Conservation (phyloP, 2,888 invertebrate genomes). For the Mechanitis messenoides region DNA sequence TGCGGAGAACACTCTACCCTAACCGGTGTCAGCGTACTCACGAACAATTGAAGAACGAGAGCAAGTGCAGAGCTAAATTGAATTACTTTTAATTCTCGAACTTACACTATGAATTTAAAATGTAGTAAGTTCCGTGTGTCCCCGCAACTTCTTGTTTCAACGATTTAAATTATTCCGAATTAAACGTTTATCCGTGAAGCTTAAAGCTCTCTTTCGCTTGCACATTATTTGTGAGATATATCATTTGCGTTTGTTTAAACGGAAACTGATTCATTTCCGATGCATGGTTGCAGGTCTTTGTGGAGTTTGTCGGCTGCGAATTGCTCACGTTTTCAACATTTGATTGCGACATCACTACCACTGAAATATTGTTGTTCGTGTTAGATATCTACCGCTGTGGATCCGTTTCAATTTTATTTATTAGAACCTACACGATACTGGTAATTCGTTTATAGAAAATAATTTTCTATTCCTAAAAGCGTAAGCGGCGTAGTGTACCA, state of each 20-base stretch:
- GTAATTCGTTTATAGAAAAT: slow-evolving; percentile 26
- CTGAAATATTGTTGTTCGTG: slow-evolving; percentile 35
- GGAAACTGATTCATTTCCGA: slow-evolving; percentile 76
- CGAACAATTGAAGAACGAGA: slow-evolving; percentile 14
- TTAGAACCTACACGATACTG: slow-evolving; percentile 7
- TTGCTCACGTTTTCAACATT: slow-evolving; percentile 72
- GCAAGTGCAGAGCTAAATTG: slow-evolving; percentile 33
- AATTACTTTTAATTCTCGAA: slow-evolving; percentile 49
- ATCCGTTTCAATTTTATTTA: slow-evolving; percentile 23
- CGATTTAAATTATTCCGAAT: slow-evolving; percentile 42
- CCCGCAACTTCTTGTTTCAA: slow-evolving; percentile 44
- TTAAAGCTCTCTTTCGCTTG: slow-evolving; percentile 52
- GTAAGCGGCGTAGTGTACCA: slow-evolving; percentile 26
- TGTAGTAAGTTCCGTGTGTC: slow-evolving; percentile 48
- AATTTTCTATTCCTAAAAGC: slow-evolving; percentile 33
- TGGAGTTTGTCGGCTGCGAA: slow-evolving; percentile 67
- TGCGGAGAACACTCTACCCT: slow-evolving; percentile 42
- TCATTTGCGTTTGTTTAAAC: slow-evolving; percentile 67
- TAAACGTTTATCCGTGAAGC: slow-evolving; percentile 42
- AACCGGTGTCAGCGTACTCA: not conserved
- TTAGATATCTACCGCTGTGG: slow-evolving; percentile 19
- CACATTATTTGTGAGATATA: slow-evolving; percentile 49
- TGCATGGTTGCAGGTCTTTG: slow-evolving; percentile 74
- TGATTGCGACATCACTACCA: slow-evolving; percentile 70
- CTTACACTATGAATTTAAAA: slow-evolving; percentile 52